Base-by-base conservation (phyloP, 2,797 vertebrate genomes). In the Tolypeutes matacus region DNA sequence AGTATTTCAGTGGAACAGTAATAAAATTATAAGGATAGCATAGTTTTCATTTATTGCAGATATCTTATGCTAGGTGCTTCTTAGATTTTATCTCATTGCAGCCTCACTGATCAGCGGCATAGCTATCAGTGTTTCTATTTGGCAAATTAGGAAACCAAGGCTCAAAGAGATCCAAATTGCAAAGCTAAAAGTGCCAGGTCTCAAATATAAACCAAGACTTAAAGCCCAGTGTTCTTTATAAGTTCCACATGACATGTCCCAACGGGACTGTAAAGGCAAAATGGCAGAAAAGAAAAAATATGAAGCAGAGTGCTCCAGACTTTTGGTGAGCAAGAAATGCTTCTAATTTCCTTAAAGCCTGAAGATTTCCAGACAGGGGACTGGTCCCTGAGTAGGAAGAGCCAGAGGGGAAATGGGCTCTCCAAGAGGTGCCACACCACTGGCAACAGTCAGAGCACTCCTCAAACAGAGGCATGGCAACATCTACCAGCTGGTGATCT, bases 131-230 rank as follows among this genome's bases (percentile, higher is more conserved):
- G 36, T 51, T 49, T 18, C 46, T 18, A 10, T 51, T 31, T 51
- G 73, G 93, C 29, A 94, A 95, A 91, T 5, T 56, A 89, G 69
- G 42, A 73, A 82, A 87, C 23, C 34, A 36, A 93, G 42, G 31
- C 31, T 81, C 34, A 58, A 18, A 72, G 70, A 70, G 39, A 62
- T 73, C 53, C 46, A 87, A 64, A 2, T 64, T 34, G 56, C 51
- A 83, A 0, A 53, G 53, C 67, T 78, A 21, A 42, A 29, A 89
- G 72, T 20, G 3, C 25, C 60, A 88, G 67, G 31, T 3, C 78
- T 94, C 62, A 87, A 72, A 89, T 60, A 77, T 64, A 65, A 95
- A 92, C 62, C 56, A 81, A 91, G 70, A 91, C 84, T 80, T 77
- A 39, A 64, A 86, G 36, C n/a, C 46, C 72, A 75, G 27, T 65